Evolutionary conservation across 1,140 invertebrate genomes (phyloP), one percentile per base, ranked within the genome.

Genomic region (Aphis craccivora): DNA sequence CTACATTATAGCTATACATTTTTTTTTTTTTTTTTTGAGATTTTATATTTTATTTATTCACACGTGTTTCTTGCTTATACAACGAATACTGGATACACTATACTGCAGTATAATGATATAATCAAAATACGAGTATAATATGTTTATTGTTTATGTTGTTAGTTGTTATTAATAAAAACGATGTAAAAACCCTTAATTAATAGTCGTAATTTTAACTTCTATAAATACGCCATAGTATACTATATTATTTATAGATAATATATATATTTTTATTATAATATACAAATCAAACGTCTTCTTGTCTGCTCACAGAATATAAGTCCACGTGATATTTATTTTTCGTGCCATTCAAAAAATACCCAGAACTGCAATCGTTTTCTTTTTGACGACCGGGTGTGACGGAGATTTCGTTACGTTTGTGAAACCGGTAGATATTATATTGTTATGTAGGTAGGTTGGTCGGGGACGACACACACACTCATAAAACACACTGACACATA

Each of bases 31-130:
- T 60, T 67, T 67, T 67, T 30, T 67, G 14, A 20, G 43, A 48
- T 48, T 88, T n/a, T 45, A 48, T 88, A 48, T 45, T 35, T 87
- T 88, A 48, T 88, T 88, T 88, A 88, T 88, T 51, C 86, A 7
- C 45, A 35, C 45, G 86, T 35, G 45, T 8, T 48, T 45, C 43
- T 25, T n/a, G 84, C 14, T 18, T 22, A 48, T 43, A 48, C 43
- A 37, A 48, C 30, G 30, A 48, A 87, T 30, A 20, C 84, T 37
- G 40, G 3, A 1, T n/a, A 5, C n/a, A 18, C 60, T 76, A 20
- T 22, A n/a, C 25, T 1, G 5, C 30, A 43, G 37, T 43, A 43
- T 87, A 23, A 53, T 53, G 18, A 40, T 84, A 84, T 11, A 84
- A 51, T 51, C 83, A 9, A 23, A 45, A 88, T 40, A 40, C 11